Evolutionary conservation across 2,888 invertebrate genomes (phyloP), one percentile per base, ranked within the genome.

Genomic region (Petrolisthes cinctipes): DNA sequence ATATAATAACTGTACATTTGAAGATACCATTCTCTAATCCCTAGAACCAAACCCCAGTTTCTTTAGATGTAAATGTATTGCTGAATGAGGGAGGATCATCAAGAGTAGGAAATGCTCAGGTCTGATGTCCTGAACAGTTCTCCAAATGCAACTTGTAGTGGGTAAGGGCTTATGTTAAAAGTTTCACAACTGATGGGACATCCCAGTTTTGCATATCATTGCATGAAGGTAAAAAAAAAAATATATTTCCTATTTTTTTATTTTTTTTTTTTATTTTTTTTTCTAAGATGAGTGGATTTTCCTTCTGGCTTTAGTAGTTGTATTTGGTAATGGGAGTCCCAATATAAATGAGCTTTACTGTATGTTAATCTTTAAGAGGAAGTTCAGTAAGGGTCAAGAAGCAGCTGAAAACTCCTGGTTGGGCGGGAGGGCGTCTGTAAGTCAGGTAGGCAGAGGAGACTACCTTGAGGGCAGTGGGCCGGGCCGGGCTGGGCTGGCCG

Each of bases 361-460:
- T 86, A 86, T 81, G 75, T 88, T 88, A 88, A 84, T 84, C 17
- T 81, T 61, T 88, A 88, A 88, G 87, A 88, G 75, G 73, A 14
- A 80, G 84, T 79, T 57, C 68, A 81, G 83, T 83, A 88, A 79
- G 87, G 87, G 73, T 80, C 87, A 80, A 66, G 68, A 79, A 81
- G 73, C 73, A 84, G 87, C 87, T 75, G 87, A 66, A 56, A 71
- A 84, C 87, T 83, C 87, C 91, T 91, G 89, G 87, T 89, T 71
- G 90, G 89, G 57, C 85, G 86, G 86, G 71, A 85, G 91, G 91
- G 89, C 90, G 90, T 89, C 91, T 87, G 90, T 86, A 88, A 80
- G 86, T 83, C 56, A 86, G 89, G 85, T 85, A 82, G 85, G 86
- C 86, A 85, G 88, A 78, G 71, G 73, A 61, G 86, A 81, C 75